These are phyloP conservation scores for Calephelis virginiensis DNA, from an alignment of 1,140 invertebrate species.

Conservation along the genomic window DNA sequence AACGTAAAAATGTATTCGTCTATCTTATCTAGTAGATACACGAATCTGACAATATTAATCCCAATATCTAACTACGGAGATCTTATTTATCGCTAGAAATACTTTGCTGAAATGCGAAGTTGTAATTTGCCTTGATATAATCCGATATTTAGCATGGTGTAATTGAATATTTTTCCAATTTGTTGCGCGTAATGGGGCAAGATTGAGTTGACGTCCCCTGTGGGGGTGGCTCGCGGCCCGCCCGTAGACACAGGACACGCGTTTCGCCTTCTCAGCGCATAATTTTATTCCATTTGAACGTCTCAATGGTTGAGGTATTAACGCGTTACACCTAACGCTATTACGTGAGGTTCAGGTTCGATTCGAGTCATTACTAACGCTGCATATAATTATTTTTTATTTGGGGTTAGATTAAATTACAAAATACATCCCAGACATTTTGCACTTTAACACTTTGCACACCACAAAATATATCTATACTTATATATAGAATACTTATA, in stretches of 20 bases:
- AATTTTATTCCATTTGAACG: slow-evolving; percentile 31
- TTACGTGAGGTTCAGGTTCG: slow-evolving; percentile 26
- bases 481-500: too few species aligned
- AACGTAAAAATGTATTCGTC: too few species aligned
- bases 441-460: too few species aligned
- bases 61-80: too few species aligned
- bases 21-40: too few species aligned
- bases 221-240: slow-evolving; percentile 43
- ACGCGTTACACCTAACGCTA: too few species aligned
- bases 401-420: too few species aligned
- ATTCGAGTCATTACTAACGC: slow-evolving; percentile 41
- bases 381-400: too few species aligned
- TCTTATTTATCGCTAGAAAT: slow-evolving; percentile 23
- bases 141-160: slow-evolving; percentile 75
- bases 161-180: slow-evolving; percentile 79
- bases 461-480: too few species aligned
- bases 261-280: slow-evolving; percentile 49
- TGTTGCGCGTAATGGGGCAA: slow-evolving; percentile 77
- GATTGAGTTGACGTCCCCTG: slow-evolving; percentile 74
- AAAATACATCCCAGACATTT: too few species aligned
- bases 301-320: too few species aligned
- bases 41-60: too few species aligned
- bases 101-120: slow-evolving; percentile 58
- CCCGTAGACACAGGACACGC: slow-evolving; percentile 34
- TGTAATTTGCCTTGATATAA: slow-evolving; percentile 77